These are phyloP conservation scores for Sciurus niger DNA, from an alignment of 2,113 vertebrate species.

Conservation along the genomic window DNA sequence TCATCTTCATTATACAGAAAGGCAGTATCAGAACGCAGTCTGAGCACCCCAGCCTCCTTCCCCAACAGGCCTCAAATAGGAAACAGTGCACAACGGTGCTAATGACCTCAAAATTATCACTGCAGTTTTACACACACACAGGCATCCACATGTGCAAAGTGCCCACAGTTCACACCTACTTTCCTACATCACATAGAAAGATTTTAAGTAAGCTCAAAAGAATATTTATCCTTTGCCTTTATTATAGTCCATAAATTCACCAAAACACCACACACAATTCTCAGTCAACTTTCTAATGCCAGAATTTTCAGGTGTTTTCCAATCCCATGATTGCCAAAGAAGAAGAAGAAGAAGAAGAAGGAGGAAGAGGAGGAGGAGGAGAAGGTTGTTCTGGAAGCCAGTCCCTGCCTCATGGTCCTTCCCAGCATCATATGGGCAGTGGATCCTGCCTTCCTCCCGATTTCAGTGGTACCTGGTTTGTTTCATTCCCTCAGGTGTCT, in stretches of 20 bases:
- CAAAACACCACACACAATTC: background rate
- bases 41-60: too few species aligned
- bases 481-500: background rate
- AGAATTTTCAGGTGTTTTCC: background rate
- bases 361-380: too few species aligned
- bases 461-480: background rate
- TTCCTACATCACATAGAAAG: background rate
- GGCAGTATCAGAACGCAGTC: fast-evolving
- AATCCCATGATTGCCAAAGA: background rate
- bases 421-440: background rate
- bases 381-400: background rate
- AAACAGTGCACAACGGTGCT: fast-evolving
- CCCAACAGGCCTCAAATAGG: too few species aligned
- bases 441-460: background rate
- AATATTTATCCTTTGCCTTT: background rate
- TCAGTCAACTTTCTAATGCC: background rate
- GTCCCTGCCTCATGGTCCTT: fast-evolving
- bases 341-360: too few species aligned
- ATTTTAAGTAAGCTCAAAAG: background rate
- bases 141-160: background rate
- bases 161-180: fast-evolving
- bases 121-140: background rate
- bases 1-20: background rate
- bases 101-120: fast-evolving
- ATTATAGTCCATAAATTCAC: background rate